A percentile compares a stretch with the other conserved stretches of the same genome.
Conservation (phyloP, 2,888 invertebrate species). For the Iphiclides podalirius region DNA sequence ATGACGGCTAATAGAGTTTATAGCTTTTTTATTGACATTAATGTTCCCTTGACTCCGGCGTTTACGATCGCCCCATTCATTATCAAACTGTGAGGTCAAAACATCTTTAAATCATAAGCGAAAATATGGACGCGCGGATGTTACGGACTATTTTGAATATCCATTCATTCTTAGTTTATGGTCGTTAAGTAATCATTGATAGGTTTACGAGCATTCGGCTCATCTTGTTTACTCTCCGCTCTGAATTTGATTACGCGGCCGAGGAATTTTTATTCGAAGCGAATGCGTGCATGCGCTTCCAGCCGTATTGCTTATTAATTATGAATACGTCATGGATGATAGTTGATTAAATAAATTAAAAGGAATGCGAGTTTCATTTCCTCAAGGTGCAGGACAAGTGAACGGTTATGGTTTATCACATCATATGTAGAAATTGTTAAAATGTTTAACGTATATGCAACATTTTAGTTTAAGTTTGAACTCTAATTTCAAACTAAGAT, state of each 20-base stretch:
- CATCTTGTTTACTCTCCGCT: slow-evolving; percentile 16
- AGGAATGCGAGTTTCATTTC: slow-evolving; percentile 1
- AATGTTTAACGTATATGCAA: too few species aligned
- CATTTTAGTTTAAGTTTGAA: too few species aligned
- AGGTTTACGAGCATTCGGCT: slow-evolving; percentile 26
- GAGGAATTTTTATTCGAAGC: slow-evolving; percentile 19
- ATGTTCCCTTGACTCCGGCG: slow-evolving; percentile 74
- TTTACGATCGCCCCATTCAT: slow-evolving; percentile 76
- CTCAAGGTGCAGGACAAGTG: slow-evolving; percentile 5
- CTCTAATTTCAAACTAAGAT: too few species aligned
- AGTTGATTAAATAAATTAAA: background rate
- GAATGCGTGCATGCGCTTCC: slow-evolving; percentile 1
- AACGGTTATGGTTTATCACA: too few species aligned
- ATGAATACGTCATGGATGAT: slow-evolving; percentile 1
- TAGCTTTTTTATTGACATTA: slow-evolving; percentile 79
- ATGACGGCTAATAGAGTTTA: slow-evolving; percentile 77
- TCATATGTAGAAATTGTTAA: too few species aligned
- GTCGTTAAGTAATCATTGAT: slow-evolving; percentile 40
- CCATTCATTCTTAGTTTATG: slow-evolving; percentile 42
- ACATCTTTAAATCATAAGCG: slow-evolving; percentile 71
- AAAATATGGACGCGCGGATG: slow-evolving; percentile 52
- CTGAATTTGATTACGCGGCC: slow-evolving; percentile 10
- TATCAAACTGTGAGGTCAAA: slow-evolving; percentile 75
- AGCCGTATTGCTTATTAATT: slow-evolving; percentile 8
- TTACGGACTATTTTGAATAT: slow-evolving; percentile 37